These are phyloP conservation scores for Spodoptera picta DNA, from an alignment of 2,888 invertebrate species.

Conservation along the genomic window DNA sequence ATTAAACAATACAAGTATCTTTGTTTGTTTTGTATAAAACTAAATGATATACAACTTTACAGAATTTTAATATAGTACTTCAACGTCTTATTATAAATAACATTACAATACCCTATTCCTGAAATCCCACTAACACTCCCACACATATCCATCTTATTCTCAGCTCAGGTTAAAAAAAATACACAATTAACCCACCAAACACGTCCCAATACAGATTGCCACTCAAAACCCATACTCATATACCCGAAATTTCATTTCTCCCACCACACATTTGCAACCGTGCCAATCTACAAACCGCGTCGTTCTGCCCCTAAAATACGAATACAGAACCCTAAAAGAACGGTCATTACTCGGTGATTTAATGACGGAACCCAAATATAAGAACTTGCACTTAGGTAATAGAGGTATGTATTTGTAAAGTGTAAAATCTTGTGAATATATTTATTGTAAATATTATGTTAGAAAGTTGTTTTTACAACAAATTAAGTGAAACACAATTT, in stretches of 20 bases:
- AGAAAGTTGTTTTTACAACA: too few species aligned
- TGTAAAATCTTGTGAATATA: constrained; percentile 33
- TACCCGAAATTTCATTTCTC: constrained; percentile 8
- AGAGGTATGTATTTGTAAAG: constrained; percentile 60
- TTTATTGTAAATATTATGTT: too few species aligned
- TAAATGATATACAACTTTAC: too few species aligned
- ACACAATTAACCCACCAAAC: constrained; percentile 2
- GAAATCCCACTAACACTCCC: too few species aligned
- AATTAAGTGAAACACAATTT: too few species aligned
- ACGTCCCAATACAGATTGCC: constrained; percentile 7
- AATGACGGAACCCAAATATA: constrained; percentile 56
- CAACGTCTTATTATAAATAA: too few species aligned
- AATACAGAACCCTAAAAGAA: constrained; percentile 47
- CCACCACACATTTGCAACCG: constrained; percentile 30
- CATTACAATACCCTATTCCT: too few species aligned
- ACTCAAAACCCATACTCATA: constrained; percentile 16
- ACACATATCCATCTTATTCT: too few species aligned
- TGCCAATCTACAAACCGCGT: constrained; percentile 32
- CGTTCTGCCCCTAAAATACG: constrained; percentile 48
- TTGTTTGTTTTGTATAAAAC: too few species aligned
- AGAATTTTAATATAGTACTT: too few species aligned
- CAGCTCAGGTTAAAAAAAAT: too few species aligned
- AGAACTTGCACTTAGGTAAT: constrained; percentile 60
- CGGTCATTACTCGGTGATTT: constrained; percentile 58
- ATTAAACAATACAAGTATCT: too few species aligned